A percentile compares a stretch with the other conserved stretches of the same genome.
Conservation (phyloP, 1,140 invertebrate genomes). For the Lineus longissimus region DNA sequence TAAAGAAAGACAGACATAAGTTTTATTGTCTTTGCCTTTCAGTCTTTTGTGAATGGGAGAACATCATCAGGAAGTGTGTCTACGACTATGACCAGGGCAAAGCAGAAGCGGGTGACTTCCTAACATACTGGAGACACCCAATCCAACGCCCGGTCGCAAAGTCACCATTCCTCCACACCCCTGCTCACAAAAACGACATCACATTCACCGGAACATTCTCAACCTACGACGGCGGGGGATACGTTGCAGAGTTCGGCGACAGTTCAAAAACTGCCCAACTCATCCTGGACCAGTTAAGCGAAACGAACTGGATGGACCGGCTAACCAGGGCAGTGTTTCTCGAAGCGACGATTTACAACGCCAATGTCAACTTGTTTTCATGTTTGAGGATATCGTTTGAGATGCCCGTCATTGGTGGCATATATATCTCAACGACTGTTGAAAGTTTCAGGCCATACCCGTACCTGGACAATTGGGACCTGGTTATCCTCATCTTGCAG, state of each 20-base stretch:
- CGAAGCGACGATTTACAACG: constrained; percentile 59
- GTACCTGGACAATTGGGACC: constrained; percentile 30
- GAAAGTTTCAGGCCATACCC: constrained; percentile 34
- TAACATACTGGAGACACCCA: no score
- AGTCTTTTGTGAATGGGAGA: no score
- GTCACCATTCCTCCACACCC: neutral
- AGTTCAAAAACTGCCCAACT: constrained; percentile 28
- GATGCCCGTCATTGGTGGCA: constrained; percentile 55
- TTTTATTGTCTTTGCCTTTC: no score
- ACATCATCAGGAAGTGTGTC: constrained; percentile 13
- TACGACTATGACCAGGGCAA: constrained; percentile 7
- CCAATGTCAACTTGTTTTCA: constrained; percentile 39
- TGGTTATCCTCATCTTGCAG: constrained; percentile 33
- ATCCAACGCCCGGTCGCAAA: no score
- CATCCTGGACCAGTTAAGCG: constrained; percentile 45
- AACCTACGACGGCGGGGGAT: constrained; percentile 55
- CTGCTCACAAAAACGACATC: neutral
- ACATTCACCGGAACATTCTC: constrained; percentile 30
- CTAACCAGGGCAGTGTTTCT: constrained; percentile 57
- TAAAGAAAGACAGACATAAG: no score
- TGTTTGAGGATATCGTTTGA: constrained; percentile 41
- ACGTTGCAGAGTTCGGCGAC: constrained; percentile 46
- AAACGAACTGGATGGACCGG: constrained; percentile 55
- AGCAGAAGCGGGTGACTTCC: no score
- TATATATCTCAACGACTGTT: constrained; percentile 33